These are phyloP conservation scores for Arctopsyche grandis DNA, from an alignment of 1,140 invertebrate genomes.

Conservation along the genomic window DNA sequence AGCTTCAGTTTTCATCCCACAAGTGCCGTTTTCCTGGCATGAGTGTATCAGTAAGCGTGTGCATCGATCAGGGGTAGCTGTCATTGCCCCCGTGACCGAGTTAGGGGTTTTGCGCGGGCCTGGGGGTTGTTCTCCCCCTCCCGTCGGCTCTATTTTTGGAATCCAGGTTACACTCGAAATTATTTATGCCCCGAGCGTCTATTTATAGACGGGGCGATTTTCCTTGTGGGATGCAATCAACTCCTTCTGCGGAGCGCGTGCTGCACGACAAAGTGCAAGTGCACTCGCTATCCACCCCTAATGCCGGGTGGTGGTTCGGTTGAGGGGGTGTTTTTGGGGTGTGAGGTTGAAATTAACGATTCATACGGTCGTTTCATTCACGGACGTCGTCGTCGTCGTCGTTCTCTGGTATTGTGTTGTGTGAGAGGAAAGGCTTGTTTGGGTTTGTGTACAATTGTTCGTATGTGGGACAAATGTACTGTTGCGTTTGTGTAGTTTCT, in stretches of 20 bases:
- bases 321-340: neutral
- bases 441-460: no score
- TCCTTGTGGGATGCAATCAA: neutral
- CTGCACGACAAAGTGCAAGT: neutral
- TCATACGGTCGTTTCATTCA: neutral
- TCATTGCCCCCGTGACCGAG: constrained; percentile 44
- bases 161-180: constrained; percentile 43
- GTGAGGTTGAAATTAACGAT: neutral
- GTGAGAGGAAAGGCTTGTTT: no score
- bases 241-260: neutral
- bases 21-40: no score
- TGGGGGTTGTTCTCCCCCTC: neutral
- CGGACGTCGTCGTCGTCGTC: no score
- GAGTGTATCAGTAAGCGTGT: neutral
- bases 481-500: no score
- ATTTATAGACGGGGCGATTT: constrained; percentile 30
- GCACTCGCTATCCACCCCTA: neutral
- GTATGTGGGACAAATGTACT: no score
- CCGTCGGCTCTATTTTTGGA: constrained; percentile 35
- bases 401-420: no score
- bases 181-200: constrained; percentile 35
- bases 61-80: constrained; percentile 39
- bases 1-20: no score
- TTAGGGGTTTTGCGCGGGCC: constrained; percentile 7
- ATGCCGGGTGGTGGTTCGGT: neutral